Base-by-base conservation (phyloP, 1,140 invertebrate genomes). In the Periplaneta americana region DNA sequence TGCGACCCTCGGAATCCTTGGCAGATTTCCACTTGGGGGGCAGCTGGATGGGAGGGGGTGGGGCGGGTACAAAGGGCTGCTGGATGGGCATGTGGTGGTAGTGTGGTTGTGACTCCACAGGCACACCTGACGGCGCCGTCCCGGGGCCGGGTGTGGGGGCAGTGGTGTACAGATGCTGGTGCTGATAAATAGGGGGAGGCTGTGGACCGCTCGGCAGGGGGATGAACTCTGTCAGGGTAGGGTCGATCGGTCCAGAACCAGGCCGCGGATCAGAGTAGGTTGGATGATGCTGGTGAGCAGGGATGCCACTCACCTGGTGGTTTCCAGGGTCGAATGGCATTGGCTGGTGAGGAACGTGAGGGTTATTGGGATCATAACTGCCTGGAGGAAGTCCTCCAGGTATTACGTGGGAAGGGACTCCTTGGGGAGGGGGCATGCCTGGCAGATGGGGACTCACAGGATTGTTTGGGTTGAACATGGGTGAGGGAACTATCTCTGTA, bases 21-120 rank as follows among this genome's bases (percentile, higher is more conserved):
- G 95, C 94, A 84, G 92, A 94, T 85, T 96, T 95, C 97, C 97
- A 99, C 85, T 94, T 92, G 0, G 94, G 94, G 9, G 97, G 97
- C 74, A 98, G 86, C 84, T 94, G 93, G 0, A 91, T 88, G 0
- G 91, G 87, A 32, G 57, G 39, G 8, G 37, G 79, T 15, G 18
- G 79, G 28, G 34, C 79, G 8, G 75, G 32, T 22, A 76, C 75
- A 76, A 76, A 76, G 22, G 75, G 33, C 15, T 76, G 75, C 17
- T 34, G 75, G 33, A 76, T 76, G 75, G 33, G 34, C 22, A 76
- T 37, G 6, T 34, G 75, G 33, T 80, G 79, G 22, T 37, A 74
- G 36, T 66, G 79, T 5, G 79, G 48, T 31, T 80, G 57, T 35
- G 39, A 6, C 22, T 66, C 48, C 10, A 76, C 17, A 1, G 75